Evolutionary conservation across 2,113 vertebrate species (phyloP).

Genomic region (Corvus hawaiiensis): DNA sequence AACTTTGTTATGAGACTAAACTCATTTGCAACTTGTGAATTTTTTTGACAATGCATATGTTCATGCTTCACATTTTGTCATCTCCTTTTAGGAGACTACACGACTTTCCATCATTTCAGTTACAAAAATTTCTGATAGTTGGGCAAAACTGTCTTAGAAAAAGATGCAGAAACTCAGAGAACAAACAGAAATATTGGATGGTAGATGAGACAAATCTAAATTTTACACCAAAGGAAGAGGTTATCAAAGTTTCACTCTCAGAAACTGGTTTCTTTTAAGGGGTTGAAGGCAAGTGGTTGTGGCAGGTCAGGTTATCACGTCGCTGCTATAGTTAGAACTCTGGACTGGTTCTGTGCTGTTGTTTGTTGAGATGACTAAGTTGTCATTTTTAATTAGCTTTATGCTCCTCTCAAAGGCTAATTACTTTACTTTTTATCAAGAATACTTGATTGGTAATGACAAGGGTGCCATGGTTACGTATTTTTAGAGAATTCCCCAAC

Average conservation of each 20-base stretch:
- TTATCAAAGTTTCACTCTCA: neutral
- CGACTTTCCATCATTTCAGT: neutral
- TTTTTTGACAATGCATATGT: neutral
- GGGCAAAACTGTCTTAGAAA: neutral
- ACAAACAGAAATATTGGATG: neutral
- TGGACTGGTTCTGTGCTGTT: conserved; percentile 27
- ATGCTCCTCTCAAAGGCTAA: conserved; percentile 73
- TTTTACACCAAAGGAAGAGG: neutral
- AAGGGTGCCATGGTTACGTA: conserved; percentile 70
- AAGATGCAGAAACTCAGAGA: neutral
- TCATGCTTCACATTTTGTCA: neutral
- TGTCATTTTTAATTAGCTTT: conserved; percentile 81
- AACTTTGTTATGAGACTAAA: neutral
- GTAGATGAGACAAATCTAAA: neutral
- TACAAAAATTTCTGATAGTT: neutral
- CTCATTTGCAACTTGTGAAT: neutral
- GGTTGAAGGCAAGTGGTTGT: conserved; percentile 23
- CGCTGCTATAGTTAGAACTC: conserved; percentile 11
- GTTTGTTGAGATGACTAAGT: conserved; percentile 71
- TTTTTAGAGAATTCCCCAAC: conserved; percentile 68
- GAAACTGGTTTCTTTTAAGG: neutral
- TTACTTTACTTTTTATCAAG: conserved; percentile 77
- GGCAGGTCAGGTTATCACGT: neutral
- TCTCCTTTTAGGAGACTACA: neutral
- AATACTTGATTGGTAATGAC: conserved; percentile 77